These are phyloP conservation scores for Musca vetustissima DNA, from an alignment of 1,140 invertebrate genomes.

Conservation along the genomic window DNA sequence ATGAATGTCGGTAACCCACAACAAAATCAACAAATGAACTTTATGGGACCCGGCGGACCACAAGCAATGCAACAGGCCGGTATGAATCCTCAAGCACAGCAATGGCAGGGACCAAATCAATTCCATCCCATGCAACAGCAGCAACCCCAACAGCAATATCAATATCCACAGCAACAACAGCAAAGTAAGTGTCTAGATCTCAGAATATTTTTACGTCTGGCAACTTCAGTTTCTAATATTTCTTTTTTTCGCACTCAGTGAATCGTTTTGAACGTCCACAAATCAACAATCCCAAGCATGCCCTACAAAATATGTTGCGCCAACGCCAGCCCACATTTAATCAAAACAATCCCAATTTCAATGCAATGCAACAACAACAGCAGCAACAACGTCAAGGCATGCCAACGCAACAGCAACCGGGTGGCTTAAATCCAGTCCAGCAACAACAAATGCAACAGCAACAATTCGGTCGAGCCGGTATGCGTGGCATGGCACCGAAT, in stretches of 20 bases:
- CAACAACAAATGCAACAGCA: conserved; percentile 47
- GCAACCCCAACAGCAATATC: conserved; percentile 42
- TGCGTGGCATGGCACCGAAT: conserved; percentile 56
- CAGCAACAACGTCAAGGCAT: conserved; percentile 49
- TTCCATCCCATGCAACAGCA: conserved; percentile 41
- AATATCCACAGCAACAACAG: conserved; percentile 35
- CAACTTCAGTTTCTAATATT: neutral
- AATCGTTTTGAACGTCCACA: conserved; percentile 69
- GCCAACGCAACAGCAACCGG: conserved; percentile 51
- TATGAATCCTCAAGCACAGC: conserved; percentile 27
- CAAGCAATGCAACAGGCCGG: conserved; percentile 27
- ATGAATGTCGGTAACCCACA: conserved; percentile 43
- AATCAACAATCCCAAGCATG: conserved; percentile 78
- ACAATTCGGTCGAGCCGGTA: conserved; percentile 49
- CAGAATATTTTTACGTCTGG: neutral
- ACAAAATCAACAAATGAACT: conserved; percentile 49
- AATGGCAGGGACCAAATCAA: conserved; percentile 35
- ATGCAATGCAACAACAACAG: conserved; percentile 59
- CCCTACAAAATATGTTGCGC: conserved; percentile 82
- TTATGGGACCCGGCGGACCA: conserved; percentile 39
- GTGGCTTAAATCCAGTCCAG: conserved; percentile 53
- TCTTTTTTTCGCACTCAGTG: conserved; percentile 56
- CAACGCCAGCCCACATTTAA: conserved; percentile 64
- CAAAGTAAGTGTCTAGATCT: conserved; percentile 38
- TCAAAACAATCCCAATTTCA: conserved; percentile 56